Conservation (phyloP, 2,113 vertebrate genomes). For the Ursus arctos region DNA sequence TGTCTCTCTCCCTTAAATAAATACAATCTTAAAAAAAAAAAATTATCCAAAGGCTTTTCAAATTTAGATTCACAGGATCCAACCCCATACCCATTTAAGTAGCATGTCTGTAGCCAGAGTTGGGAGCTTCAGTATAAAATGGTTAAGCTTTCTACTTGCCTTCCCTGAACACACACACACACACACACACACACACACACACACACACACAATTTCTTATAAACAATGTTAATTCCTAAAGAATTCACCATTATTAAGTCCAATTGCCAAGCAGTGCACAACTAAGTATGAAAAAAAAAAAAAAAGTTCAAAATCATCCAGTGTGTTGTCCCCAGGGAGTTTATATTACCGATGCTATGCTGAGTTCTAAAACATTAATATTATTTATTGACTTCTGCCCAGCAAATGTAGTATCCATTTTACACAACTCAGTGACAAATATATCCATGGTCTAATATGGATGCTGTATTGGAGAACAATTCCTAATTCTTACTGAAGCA, state of each 20-base stretch:
- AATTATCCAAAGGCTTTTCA: background rate
- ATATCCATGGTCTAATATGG: slow-evolving; percentile 25
- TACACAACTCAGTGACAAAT: slow-evolving; percentile 70
- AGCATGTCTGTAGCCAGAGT: background rate
- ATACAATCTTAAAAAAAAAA: background rate
- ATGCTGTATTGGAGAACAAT: slow-evolving; percentile 18
- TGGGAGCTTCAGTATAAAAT: background rate
- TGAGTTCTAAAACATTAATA: slow-evolving; percentile 51
- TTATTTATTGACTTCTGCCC: slow-evolving; percentile 76
- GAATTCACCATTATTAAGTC: background rate
- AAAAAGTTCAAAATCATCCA: background rate
- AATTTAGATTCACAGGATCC: background rate
- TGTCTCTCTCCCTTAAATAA: no score
- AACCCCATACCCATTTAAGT: background rate
- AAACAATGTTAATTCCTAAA: background rate
- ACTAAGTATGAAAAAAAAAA: slow-evolving; percentile 29
- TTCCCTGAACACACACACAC: background rate
- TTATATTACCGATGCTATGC: background rate
- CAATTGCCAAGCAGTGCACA: background rate
- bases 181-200: background rate
- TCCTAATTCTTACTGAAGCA: slow-evolving; percentile 60
- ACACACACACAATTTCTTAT: background rate
- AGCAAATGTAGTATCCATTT: slow-evolving; percentile 47
- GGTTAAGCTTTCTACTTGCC: background rate
- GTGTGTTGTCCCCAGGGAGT: background rate